Percentiles rank a stretch among this genome's conserved stretches.
Conservation (phyloP, 2,797 vertebrate genomes). For the Emydoidea blandingii region DNA sequence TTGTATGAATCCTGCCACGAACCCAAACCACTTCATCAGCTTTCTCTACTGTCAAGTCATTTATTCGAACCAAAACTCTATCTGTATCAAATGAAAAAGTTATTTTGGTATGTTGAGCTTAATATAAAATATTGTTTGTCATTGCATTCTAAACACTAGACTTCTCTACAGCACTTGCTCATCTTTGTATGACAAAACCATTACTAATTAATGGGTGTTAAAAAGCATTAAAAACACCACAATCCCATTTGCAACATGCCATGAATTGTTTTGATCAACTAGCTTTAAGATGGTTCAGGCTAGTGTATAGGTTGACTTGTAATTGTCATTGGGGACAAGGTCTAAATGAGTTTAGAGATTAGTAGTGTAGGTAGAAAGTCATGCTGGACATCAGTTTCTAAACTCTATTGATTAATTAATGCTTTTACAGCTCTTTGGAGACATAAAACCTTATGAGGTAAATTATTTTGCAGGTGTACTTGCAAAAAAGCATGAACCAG, state of each 20-base stretch:
- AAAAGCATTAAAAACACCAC: background rate
- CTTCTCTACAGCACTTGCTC: background rate
- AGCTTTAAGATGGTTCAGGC: background rate
- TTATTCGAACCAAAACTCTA: constrained; percentile 88
- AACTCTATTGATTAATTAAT: background rate
- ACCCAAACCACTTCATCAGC: constrained; percentile 95
- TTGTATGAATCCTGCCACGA: constrained; percentile 96
- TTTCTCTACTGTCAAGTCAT: constrained; percentile 89
- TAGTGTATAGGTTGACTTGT: background rate
- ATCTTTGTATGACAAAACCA: background rate
- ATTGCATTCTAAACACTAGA: background rate
- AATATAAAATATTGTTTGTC: background rate
- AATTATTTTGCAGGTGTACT: background rate
- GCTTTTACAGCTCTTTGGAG: background rate
- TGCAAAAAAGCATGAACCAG: background rate
- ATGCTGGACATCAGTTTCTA: background rate
- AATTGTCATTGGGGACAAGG: background rate
- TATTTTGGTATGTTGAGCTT: background rate
- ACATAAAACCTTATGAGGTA: background rate
- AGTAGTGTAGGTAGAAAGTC: background rate
- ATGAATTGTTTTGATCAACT: background rate
- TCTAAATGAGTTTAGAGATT: background rate
- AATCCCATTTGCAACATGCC: background rate
- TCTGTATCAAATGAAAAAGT: constrained; percentile 83
- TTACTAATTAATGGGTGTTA: background rate